Evolutionary conservation across 2,888 invertebrate species (phyloP), one percentile per base, ranked within the genome.

Genomic region (Notodonta ziczac): DNA sequence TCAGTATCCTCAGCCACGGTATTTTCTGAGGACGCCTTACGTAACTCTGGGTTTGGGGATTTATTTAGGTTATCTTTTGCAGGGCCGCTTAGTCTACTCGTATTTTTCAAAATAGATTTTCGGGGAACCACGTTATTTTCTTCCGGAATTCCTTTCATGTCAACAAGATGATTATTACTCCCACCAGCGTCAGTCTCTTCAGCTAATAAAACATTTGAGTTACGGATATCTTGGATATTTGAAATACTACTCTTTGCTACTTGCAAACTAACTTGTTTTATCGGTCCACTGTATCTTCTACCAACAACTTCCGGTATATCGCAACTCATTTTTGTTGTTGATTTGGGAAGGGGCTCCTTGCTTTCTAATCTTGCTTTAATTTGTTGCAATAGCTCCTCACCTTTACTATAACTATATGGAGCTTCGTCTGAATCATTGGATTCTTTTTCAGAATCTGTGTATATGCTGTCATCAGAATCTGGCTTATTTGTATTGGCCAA

Each of bases 401-500:
- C 87, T 72, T 83, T 88, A 24, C 73, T 73, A 14, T 75, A 73
- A 66, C 60, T 64, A 24, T 84, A 84, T 16, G 81, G 72, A 53
- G 69, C 70, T 62, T 91, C 90, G 73, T 92, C 93, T 13, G 91
- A 90, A 66, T 85, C 85, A 65, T 81, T 83, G 0, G 91, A 91
- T 71, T 92, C 94, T 74, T 89, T 92, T 77, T 90, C 94, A 4
- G 93, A 93, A 69, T 94, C 91, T 8, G 91, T 88, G 59, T 88
- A 92, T 52, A 91, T 72, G 73, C 92, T 93, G 56, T 91, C 90
- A 67, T 88, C 88, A 42, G 86, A 88, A 62, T 81, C 71, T 44
- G 62, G 62, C 67, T 79, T 77, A 24, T 77, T 74, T 42, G 70
- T 58, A 35, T 77, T 67, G 13, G 62, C 66, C 5, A 69, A 48